Conservation (phyloP, 1,140 invertebrate species). For the Heliconius congener region DNA sequence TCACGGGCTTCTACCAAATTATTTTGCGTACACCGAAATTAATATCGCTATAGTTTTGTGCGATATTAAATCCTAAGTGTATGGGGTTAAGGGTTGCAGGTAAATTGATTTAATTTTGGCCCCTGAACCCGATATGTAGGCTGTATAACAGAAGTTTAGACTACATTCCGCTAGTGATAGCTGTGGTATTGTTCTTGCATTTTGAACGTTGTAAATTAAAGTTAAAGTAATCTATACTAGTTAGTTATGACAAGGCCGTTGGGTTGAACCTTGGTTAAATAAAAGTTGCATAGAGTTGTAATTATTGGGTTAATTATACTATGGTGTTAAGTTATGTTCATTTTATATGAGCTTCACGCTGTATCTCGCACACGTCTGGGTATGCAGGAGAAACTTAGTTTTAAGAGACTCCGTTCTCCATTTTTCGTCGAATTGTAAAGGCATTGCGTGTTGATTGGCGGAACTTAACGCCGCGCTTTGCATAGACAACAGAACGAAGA, state of each 20-base stretch:
- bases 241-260: constrained; percentile 49
- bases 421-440: too few relatives aligned
- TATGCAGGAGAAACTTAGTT: too few relatives aligned
- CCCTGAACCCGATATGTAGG: constrained; percentile 14
- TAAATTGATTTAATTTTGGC: constrained; percentile 29
- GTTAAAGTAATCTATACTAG: constrained; percentile 40
- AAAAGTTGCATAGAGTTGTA: not conserved
- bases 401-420: too few relatives aligned
- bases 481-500: too few relatives aligned
- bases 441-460: too few relatives aligned
- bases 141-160: constrained; percentile 60
- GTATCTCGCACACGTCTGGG: too few relatives aligned
- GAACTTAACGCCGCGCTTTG: too few relatives aligned
- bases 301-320: not conserved
- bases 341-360: not conserved
- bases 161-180: constrained; percentile 66
- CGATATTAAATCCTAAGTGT: constrained; percentile 32
- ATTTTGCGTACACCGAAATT: constrained; percentile 45
- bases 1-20: constrained; percentile 39
- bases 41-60: not conserved
- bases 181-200: constrained; percentile 62
- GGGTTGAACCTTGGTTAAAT: constrained; percentile 20
- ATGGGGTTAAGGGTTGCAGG: constrained; percentile 27
- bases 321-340: not conserved
- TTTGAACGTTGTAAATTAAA: constrained; percentile 53